Percentiles rank a stretch among this genome's conserved stretches.
These are phyloP conservation scores for Zaprionus camerounensis DNA, from an alignment of 1,140 invertebrate species.

Conservation along the genomic window DNA sequence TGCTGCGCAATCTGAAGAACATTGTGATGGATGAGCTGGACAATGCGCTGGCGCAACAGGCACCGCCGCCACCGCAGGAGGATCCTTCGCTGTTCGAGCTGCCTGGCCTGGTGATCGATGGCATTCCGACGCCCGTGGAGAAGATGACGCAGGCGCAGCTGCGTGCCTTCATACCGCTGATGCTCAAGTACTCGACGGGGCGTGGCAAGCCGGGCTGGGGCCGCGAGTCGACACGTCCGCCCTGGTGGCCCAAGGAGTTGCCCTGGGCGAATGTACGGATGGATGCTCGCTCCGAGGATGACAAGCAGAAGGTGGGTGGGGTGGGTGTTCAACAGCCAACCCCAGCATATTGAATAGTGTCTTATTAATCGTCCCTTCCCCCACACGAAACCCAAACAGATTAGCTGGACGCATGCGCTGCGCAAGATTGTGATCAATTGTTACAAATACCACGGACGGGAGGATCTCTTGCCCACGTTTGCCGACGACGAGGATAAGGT, in stretches of 20 bases:
- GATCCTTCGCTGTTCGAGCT: slow-evolving; percentile 97
- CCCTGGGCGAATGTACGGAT: slow-evolving; percentile 99
- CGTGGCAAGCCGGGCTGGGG: slow-evolving; percentile 99
- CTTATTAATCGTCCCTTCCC: slow-evolving; percentile 35
- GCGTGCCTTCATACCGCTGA: slow-evolving; percentile 97
- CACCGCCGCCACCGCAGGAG: slow-evolving; percentile 95
- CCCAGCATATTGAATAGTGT: slow-evolving; percentile 29
- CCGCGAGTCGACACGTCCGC: slow-evolving; percentile 95
- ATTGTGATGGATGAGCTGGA: slow-evolving; percentile 98
- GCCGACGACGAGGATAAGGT: slow-evolving; percentile 95
- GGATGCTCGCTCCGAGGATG: slow-evolving; percentile 97
- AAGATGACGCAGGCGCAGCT: slow-evolving; percentile 99
- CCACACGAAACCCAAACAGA: slow-evolving; percentile 86
- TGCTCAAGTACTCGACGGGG: slow-evolving; percentile 98
- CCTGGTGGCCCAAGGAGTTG: slow-evolving; percentile 98
- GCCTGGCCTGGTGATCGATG: slow-evolving; percentile 97
- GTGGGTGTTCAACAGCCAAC: slow-evolving; percentile 57
- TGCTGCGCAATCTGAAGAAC: slow-evolving; percentile 94
- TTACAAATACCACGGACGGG: slow-evolving; percentile 98
- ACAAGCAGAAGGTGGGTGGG: slow-evolving; percentile 95
- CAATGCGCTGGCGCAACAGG: slow-evolving; percentile 95
- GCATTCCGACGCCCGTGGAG: slow-evolving; percentile 98
- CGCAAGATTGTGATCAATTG: slow-evolving; percentile 99
- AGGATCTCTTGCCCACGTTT: slow-evolving; percentile 97
- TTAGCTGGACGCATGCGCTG: slow-evolving; percentile 99